Base-by-base conservation (phyloP, 2,888 invertebrate species). In the Ochropleura plecta region DNA sequence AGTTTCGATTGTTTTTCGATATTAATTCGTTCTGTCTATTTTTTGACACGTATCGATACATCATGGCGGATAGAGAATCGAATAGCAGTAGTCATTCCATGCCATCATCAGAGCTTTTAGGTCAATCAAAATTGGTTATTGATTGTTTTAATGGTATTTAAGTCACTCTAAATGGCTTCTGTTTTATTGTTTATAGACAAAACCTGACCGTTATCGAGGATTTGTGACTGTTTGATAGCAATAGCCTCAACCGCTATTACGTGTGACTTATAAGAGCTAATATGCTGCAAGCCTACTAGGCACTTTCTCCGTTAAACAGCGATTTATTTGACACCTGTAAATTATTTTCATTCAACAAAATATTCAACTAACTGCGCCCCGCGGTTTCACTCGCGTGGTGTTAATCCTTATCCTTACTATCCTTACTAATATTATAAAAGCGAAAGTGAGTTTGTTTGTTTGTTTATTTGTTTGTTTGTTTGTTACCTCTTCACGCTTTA, bases 1-100 rank as follows among this genome's bases (percentile, higher is more conserved):
- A 77, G 49, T 83, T 77, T 81, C 78, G 55, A 66, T 81, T 78
- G 83, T 76, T 87, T 79, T 85, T 68, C 48, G n/a, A 70, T 73
- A 83, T 71, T 73, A 70, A 76, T 83, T 75, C 73, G 30, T 77
- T 71, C 55, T n/a, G 69, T 55, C 69, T 76, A 81, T 84, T 63
- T 84, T 82, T 67, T 49, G 62, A 53, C 69, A 67, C n/a, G 20
- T 60, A 64, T 57, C 75, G 73, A 85, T 82, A 75, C 30, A 76
- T 77, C 78, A 66, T 51, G 57, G 46, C 10, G 44, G 70, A 73
- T 70, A 62, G 65, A 78, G 66, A 79, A 73, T 80, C 42, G 30
- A 57, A 49, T 63, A 55, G 53, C 46, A 59, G 72, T 73, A 51
- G 74, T 75, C 51, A 73, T 75, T 64, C n/a, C 51, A 71, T 53